Conservation (phyloP, 2,113 vertebrate species). For the Martes martes region DNA sequence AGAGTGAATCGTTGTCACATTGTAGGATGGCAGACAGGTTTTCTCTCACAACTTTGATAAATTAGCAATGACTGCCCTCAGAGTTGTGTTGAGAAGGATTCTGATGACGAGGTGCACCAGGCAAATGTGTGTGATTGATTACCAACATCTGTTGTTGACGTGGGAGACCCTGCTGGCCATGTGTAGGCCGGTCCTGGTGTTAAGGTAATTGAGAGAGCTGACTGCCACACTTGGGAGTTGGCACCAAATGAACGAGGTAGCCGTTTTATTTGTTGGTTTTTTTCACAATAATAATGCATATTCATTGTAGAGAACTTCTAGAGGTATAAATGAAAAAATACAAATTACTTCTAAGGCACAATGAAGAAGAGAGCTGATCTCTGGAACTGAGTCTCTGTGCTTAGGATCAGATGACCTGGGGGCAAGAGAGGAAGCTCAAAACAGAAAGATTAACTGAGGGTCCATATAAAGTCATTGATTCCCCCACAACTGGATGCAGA, state of each 20-base stretch:
- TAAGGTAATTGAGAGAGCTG: neutral
- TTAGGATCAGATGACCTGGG: neutral
- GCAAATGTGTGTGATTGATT: neutral
- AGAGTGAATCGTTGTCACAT: neutral
- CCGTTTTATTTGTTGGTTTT: neutral
- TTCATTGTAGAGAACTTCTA: neutral
- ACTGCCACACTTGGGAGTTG: neutral
- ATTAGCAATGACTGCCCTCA: neutral
- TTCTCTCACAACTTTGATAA: neutral
- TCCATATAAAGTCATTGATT: neutral
- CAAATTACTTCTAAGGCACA: neutral
- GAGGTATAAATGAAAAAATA: neutral
- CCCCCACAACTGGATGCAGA: neutral
- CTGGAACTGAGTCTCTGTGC: neutral
- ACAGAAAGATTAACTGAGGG: neutral
- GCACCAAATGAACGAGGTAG: neutral
- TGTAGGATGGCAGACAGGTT: neutral
- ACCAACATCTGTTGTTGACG: neutral
- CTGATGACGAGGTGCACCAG: too few species aligned
- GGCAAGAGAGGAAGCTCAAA: neutral
- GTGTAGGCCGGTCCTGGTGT: neutral
- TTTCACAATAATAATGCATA: neutral
- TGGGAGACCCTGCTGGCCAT: fast-evolving
- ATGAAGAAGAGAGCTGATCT: neutral
- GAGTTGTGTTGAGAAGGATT: neutral